Evolutionary conservation across 2,113 vertebrate genomes (phyloP).

Genomic region (Falcunculus frontatus): DNA sequence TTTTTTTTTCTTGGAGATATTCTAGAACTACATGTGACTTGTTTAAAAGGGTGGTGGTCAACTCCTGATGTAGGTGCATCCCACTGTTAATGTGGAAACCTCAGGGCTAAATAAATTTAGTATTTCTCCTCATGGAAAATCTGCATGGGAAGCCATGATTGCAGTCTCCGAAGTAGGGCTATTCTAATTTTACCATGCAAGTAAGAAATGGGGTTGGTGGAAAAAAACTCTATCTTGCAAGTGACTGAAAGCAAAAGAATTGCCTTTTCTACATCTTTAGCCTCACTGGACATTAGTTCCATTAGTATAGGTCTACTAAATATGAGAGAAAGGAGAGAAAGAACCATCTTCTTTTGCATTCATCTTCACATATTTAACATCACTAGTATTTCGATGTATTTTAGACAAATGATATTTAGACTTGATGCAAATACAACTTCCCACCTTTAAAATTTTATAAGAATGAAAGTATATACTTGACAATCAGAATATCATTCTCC

Average conservation of each 20-base stretch:
- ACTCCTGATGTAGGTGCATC: background rate
- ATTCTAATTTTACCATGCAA: background rate
- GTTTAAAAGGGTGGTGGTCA: background rate
- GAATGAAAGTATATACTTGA: background rate
- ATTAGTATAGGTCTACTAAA: background rate
- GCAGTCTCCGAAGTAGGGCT: background rate
- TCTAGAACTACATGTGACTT: background rate
- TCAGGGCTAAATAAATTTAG: background rate
- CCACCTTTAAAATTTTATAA: background rate
- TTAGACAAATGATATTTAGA: background rate
- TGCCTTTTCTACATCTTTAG: background rate
- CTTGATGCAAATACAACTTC: background rate
- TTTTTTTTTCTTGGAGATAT: background rate
- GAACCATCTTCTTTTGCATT: background rate
- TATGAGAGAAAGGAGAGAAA: background rate
- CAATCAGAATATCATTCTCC: background rate
- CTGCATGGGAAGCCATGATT: background rate
- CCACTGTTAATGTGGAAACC: background rate
- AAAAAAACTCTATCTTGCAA: background rate
- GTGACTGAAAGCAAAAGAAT: background rate
- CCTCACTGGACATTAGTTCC: background rate
- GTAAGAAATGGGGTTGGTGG: background rate
- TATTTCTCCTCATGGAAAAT: background rate
- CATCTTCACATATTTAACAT: background rate
- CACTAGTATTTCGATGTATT: background rate